Percentiles rank a stretch among this genome's conserved stretches.
Conservation (phyloP, 2,113 vertebrate genomes). For the Turdus rufiventris region DNA sequence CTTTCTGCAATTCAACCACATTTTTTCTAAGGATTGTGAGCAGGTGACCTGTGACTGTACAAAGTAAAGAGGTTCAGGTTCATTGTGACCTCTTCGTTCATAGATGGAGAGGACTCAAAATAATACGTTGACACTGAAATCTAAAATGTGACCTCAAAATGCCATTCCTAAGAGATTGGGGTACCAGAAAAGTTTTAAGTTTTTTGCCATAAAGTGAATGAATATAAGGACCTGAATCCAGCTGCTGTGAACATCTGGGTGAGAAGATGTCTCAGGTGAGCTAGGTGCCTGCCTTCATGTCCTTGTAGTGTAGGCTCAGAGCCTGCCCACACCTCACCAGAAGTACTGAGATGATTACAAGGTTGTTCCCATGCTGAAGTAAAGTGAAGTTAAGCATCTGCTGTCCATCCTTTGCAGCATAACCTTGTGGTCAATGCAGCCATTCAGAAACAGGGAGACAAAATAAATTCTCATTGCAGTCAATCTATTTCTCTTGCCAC, state of each 20-base stretch:
- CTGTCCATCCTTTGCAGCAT: background rate
- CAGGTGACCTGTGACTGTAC: background rate
- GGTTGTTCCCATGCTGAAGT: background rate
- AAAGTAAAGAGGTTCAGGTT: background rate
- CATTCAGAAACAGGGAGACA: background rate
- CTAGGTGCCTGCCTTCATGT: background rate
- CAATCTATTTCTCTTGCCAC: background rate
- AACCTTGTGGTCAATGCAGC: background rate
- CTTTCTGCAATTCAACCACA: background rate
- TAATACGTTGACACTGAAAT: background rate
- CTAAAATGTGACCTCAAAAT: background rate
- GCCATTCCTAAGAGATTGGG: background rate
- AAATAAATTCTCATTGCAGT: background rate
- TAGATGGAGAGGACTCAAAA: background rate
- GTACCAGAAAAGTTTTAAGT: background rate
- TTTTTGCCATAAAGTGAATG: background rate
- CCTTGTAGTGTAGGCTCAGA: background rate
- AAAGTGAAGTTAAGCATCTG: background rate
- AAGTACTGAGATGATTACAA: background rate
- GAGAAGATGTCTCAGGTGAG: background rate
- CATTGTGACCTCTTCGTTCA: background rate
- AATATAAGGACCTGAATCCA: background rate
- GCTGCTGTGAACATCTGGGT: background rate
- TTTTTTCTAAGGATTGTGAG: background rate
- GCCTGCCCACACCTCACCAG: background rate